phyloP scores from a whole-genome alignment of 92 coral and sea anemone species.

The Scolanthus callimorphus region DNA sequence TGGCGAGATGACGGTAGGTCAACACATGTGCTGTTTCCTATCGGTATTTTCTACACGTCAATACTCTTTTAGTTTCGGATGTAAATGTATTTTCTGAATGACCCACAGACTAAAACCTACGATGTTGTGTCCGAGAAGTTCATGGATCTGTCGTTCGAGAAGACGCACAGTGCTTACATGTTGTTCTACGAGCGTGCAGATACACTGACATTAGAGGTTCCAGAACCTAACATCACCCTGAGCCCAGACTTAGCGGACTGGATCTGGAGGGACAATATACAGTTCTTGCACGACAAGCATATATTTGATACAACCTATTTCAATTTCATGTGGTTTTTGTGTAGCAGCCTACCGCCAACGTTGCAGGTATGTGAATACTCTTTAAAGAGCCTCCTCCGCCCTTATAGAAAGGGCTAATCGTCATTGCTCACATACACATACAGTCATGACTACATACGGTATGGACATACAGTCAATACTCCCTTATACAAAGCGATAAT shows the following conservation, averaged over 20 bases:
- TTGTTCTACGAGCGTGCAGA: slow-evolving; percentile 90
- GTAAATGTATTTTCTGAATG: no score
- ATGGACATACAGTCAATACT: no score
- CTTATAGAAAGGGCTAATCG: no score
- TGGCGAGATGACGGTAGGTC: slow-evolving; percentile 97
- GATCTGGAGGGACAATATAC: slow-evolving; percentile 97
- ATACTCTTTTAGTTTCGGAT: no score
- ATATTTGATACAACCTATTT: slow-evolving; percentile 97
- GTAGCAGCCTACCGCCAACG: slow-evolving; percentile 81
- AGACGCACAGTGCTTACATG: slow-evolving; percentile 99
- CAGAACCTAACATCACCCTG: slow-evolving; percentile 50
- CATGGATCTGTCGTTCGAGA: slow-evolving; percentile 97
- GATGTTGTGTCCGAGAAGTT: slow-evolving; percentile 98
- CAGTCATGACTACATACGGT: no score
- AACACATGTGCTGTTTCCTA: no score
- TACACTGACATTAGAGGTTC: slow-evolving; percentile 31
- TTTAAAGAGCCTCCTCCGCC: no score
- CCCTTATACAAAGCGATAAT: no score
- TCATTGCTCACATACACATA: no score
- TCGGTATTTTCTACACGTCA: no score
- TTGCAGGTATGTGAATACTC: slow-evolving; percentile 17
- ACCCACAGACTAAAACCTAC: slow-evolving; percentile 90
- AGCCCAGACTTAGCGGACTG: slow-evolving; percentile 85
- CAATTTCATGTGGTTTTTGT: slow-evolving; percentile 90
- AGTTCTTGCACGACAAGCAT: slow-evolving; percentile 93